These are phyloP conservation scores for Yponomeuta evonymella DNA, from an alignment of 2,888 invertebrate genomes.

Conservation along the genomic window DNA sequence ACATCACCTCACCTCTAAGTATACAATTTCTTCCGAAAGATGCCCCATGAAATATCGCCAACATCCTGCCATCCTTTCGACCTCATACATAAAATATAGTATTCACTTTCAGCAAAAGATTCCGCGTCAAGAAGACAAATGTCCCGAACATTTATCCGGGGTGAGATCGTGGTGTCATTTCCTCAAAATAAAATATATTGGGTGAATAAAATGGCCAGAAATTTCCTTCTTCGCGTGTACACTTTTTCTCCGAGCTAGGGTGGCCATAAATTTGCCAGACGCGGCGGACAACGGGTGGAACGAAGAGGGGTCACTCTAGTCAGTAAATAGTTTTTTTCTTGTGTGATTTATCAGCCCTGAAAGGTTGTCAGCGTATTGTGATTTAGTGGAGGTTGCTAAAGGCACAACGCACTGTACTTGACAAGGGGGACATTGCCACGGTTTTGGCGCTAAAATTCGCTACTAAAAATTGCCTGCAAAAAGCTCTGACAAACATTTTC, in stretches of 20 bases:
- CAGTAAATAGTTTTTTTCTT: neutral
- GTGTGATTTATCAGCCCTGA: neutral
- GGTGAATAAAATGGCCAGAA: constrained; percentile 52
- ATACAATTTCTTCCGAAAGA: neutral
- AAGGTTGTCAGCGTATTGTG: neutral
- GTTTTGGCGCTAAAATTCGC: too few relatives aligned
- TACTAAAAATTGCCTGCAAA: too few relatives aligned
- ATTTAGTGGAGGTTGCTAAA: neutral
- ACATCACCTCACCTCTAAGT: neutral
- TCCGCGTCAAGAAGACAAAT: constrained; percentile 16
- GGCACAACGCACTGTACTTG: too few relatives aligned
- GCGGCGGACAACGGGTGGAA: constrained; percentile 14
- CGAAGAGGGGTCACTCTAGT: constrained; percentile 9
- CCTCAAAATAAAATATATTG: constrained; percentile 57
- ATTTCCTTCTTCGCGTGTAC: constrained; percentile 38
- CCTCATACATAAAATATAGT: constrained; percentile 1
- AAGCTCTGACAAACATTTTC: too few relatives aligned
- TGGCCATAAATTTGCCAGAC: constrained; percentile 42
- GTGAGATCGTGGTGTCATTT: constrained; percentile 39
- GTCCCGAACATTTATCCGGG: constrained; percentile 11
- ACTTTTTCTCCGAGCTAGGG: constrained; percentile 42
- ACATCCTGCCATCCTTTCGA: neutral
- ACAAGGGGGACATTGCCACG: too few relatives aligned
- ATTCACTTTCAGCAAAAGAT: constrained; percentile 16
- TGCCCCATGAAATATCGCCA: neutral